Base-by-base conservation (phyloP, 2,113 vertebrate genomes). In the Geothlypis trichas region DNA sequence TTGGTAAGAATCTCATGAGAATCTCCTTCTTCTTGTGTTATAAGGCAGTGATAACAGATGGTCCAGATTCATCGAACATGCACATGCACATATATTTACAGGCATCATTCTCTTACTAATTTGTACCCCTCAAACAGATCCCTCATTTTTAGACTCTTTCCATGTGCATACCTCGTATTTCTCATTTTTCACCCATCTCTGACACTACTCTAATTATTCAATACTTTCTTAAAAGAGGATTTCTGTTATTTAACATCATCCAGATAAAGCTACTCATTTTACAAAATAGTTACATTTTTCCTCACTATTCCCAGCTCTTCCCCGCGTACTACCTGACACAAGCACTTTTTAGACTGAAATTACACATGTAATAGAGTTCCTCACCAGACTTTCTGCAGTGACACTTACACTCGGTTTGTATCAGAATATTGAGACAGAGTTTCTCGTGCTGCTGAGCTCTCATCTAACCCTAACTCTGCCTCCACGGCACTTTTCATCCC, bases 401-500 rank as follows among this genome's bases (percentile, higher is more conserved):
- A 30, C 55, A 73, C 6, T 30, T 41, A 19, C 7, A 24, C 54
- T 76, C 5, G 0, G 21, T 20, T 79, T 39, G 71, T 19, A 66
- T 35, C 37, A 62, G 74, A 73, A 30, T n/a, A 82, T 2, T 15
- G 7, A 74, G 20, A 51, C 5, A 0, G 0, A 46, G 42, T 30
- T 80, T 66, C 41, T 83, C 11, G 1, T 1, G 52, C 54, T 83
- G n/a, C 37, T 76, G 46, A 80, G 54, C 41, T 72, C 52, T 31
- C 21, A 33, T 28, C 41, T 16, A 54, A 65, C 67, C 47, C 10
- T 17, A 81, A 30, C 55, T 76, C 57, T 1, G 1, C 23, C 67
- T 80, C 54, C 46, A 31, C 0, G 0, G 33, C n/a, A 19, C 28
- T 68, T 75, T 68, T 41, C 37, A 46, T 33, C 0, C 1, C 23